A percentile compares a stretch with the other conserved stretches of the same genome.
Conservation (phyloP, 92 coral and sea anemone species). For the Palythoa grandiflora region DNA sequence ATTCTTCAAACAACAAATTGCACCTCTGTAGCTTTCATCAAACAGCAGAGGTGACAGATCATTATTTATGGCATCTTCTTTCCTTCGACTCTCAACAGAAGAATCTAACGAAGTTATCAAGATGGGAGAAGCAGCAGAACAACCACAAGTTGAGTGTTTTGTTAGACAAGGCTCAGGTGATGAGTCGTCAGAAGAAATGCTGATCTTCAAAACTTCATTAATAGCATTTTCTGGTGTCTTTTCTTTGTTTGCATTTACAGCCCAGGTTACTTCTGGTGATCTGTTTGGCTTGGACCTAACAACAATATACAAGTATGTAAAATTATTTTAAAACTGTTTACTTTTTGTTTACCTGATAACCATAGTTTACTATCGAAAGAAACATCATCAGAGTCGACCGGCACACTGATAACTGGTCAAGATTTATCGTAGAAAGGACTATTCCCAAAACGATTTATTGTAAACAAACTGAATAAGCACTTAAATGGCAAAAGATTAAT, state of each 20-base stretch:
- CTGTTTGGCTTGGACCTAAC: neutral
- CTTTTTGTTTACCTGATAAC: too few species aligned
- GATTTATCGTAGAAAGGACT: too few species aligned
- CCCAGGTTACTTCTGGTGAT: neutral
- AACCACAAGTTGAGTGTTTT: neutral
- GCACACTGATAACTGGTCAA: too few species aligned
- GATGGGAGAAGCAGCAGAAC: neutral
- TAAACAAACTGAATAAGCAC: too few species aligned
- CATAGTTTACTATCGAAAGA: too few species aligned
- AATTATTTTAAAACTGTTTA: too few species aligned
- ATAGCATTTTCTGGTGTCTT: neutral
- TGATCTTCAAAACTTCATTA: neutral
- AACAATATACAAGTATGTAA: too few species aligned
- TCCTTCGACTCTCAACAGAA: neutral
- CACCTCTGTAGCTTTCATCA: neutral
- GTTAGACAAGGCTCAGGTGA: neutral
- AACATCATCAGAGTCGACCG: too few species aligned
- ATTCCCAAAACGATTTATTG: too few species aligned
- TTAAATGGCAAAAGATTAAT: too few species aligned
- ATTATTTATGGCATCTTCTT: neutral
- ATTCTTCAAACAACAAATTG: slow-evolving; percentile 5
- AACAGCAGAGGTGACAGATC: slow-evolving; percentile 20
- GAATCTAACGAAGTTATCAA: neutral
- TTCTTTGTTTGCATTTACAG: neutral
- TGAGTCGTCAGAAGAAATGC: slow-evolving; percentile 4